Evolutionary conservation across 1,140 invertebrate species (phyloP).

Genomic region (Pseudachorutes palmiensis): DNA sequence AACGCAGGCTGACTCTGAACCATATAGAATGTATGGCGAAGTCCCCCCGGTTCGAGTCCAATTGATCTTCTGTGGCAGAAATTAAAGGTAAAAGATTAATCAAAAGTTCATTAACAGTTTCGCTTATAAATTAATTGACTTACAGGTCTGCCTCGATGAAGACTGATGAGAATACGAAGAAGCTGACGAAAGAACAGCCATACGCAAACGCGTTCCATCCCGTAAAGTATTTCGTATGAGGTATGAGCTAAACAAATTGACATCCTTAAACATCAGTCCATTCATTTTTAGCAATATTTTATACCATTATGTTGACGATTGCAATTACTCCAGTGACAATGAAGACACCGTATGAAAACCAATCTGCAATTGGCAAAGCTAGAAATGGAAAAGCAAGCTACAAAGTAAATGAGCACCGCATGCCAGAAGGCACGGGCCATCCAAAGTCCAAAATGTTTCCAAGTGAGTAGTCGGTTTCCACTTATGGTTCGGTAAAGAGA

Average conservation of each 20-base stretch:
- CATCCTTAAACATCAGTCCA: conserved; percentile 18
- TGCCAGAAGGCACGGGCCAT: conserved; percentile 51
- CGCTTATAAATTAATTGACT: conserved; percentile 41
- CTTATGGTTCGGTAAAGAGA: conserved; percentile 58
- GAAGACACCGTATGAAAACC: conserved; percentile 46
- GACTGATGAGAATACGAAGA: conserved; percentile 49
- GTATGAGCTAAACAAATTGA: conserved; percentile 48
- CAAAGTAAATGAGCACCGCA: conserved; percentile 48
- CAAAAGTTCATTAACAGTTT: conserved; percentile 19
- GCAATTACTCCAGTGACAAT: conserved; percentile 47
- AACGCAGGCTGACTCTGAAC: conserved; percentile 52
- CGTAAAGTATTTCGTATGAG: conserved; percentile 41
- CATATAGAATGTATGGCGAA: conserved; percentile 54
- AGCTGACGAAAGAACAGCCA: conserved; percentile 52
- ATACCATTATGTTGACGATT: conserved; percentile 50
- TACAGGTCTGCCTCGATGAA: conserved; percentile 55
- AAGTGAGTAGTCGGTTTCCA: conserved; percentile 58
- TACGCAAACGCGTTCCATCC: conserved; percentile 50
- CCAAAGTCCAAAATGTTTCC: conserved; percentile 57
- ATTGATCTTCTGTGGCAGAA: conserved; percentile 45
- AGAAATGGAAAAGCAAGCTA: conserved; percentile 42
- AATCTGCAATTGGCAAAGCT: conserved; percentile 44
- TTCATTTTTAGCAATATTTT: neutral
- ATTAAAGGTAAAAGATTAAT: conserved; percentile 40
- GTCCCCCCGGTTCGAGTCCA: conserved; percentile 41